A percentile compares a stretch with the other conserved stretches of the same genome.
Evolutionary conservation across 1,140 invertebrate genomes (phyloP).

Genomic region (Palaemon carinicauda): DNA sequence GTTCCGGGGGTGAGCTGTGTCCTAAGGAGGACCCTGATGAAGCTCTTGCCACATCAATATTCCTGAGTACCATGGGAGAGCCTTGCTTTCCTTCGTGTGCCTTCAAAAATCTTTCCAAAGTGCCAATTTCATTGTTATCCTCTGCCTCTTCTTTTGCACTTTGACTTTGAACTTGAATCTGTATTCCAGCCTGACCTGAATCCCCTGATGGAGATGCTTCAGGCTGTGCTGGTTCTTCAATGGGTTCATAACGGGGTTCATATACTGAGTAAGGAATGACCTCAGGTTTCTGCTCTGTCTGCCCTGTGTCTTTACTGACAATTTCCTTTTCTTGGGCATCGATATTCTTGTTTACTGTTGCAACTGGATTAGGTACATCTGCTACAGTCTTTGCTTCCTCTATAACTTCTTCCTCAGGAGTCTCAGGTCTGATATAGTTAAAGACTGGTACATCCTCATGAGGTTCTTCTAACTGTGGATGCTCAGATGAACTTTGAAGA

Average conservation of each 20-base stretch:
- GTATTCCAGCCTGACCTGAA: background rate
- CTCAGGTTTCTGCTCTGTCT: too few species aligned
- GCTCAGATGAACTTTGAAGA: background rate
- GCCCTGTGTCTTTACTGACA: background rate
- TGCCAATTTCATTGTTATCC: background rate
- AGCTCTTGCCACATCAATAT: slow-evolving; percentile 2
- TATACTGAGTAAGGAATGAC: slow-evolving; percentile 16
- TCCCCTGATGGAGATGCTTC: background rate
- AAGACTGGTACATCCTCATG: slow-evolving; percentile 28
- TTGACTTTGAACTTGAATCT: background rate
- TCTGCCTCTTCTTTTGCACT: background rate
- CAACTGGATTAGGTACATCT: background rate
- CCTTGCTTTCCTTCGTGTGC: background rate
- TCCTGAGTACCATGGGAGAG: background rate
- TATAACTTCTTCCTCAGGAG: slow-evolving; percentile 23
- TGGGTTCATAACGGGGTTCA: slow-evolving; percentile 37
- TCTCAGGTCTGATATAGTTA: slow-evolving; percentile 12
- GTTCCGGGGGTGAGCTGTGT: slow-evolving; percentile 25
- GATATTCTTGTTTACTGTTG: background rate
- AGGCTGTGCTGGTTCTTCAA: slow-evolving; percentile 2
- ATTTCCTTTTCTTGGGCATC: background rate
- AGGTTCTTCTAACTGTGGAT: background rate
- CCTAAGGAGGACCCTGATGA: slow-evolving; percentile 51
- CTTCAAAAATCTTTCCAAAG: background rate
- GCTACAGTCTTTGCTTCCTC: slow-evolving; percentile 23